Conservation (phyloP, 2,888 invertebrate genomes). For the Eurois occulta region DNA sequence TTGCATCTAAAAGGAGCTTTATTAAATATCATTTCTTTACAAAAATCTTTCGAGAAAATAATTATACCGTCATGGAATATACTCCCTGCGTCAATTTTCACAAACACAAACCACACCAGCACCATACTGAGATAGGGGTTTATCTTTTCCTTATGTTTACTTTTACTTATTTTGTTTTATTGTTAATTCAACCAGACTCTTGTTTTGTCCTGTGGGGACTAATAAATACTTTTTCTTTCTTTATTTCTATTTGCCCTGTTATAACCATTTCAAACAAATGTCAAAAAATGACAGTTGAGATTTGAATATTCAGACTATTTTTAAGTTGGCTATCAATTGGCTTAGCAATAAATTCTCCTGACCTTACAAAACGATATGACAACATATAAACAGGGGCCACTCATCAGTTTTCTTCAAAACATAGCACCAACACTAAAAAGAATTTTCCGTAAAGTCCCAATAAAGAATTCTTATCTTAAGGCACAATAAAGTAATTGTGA, state of each 20-base stretch:
- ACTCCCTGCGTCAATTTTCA: too few species aligned
- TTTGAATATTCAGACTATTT: too few species aligned
- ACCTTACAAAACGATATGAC: background rate
- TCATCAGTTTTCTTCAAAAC: background rate
- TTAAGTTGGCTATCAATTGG: background rate
- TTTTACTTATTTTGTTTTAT: too few species aligned
- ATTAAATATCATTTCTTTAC: background rate
- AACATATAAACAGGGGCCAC: background rate
- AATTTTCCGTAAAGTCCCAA: slow-evolving; percentile 22
- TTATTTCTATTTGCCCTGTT: too few species aligned
- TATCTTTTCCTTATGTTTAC: too few species aligned
- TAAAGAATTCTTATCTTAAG: slow-evolving; percentile 53
- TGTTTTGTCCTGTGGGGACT: too few species aligned
- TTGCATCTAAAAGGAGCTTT: slow-evolving; percentile 25
- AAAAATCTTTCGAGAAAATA: background rate
- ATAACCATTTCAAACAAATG: too few species aligned
- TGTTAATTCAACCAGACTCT: too few species aligned
- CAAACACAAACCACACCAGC: too few species aligned
- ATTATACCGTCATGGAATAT: background rate
- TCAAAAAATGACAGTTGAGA: too few species aligned
- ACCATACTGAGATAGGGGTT: too few species aligned
- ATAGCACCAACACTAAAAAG: slow-evolving; percentile 5
- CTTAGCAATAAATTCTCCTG: background rate
- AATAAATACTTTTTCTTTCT: too few species aligned
- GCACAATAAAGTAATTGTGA: slow-evolving; percentile 63